These are phyloP conservation scores for Drosophila sproati DNA, from an alignment of 1,140 invertebrate species.

Conservation along the genomic window DNA sequence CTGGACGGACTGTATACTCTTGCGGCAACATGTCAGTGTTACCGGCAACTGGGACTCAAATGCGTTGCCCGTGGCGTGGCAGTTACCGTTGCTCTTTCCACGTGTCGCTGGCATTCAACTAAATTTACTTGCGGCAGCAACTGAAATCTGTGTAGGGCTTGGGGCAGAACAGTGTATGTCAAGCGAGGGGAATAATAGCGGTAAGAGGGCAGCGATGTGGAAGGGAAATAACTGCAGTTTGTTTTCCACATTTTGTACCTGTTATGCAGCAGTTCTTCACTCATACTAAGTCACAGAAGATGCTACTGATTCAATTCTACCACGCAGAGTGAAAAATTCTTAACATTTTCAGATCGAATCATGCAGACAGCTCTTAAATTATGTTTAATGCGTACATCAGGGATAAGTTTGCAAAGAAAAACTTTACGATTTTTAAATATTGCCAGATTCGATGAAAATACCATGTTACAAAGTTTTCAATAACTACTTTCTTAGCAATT, in stretches of 20 bases:
- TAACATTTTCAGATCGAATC: not conserved
- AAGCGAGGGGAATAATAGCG: not conserved
- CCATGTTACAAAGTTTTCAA: too few species aligned
- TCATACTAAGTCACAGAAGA: not conserved
- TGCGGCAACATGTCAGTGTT: constrained; percentile 56
- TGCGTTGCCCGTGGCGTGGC: constrained; percentile 16
- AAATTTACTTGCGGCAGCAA: constrained; percentile 49
- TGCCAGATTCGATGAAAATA: too few species aligned
- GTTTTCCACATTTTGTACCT: constrained; percentile 55
- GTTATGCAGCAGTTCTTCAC: constrained; percentile 24
- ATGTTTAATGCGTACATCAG: too few species aligned
- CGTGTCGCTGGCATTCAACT: constrained; percentile 47
- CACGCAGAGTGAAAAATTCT: not conserved
- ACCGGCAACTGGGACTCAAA: constrained; percentile 9
- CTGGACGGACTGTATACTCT: constrained; percentile 38
- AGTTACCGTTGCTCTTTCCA: constrained; percentile 2
- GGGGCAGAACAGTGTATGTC: not conserved
- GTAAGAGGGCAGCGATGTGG: not conserved
- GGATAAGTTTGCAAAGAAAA: too few species aligned
- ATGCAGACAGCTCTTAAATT: too few species aligned
- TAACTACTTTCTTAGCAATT: too few species aligned
- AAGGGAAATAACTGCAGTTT: constrained; percentile 32
- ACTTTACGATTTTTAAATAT: too few species aligned
- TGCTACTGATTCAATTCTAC: not conserved
- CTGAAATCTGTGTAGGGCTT: constrained; percentile 34